These are phyloP conservation scores for Micromussa lordhowensis DNA, from an alignment of 92 coral and sea anemone species.

Conservation along the genomic window DNA sequence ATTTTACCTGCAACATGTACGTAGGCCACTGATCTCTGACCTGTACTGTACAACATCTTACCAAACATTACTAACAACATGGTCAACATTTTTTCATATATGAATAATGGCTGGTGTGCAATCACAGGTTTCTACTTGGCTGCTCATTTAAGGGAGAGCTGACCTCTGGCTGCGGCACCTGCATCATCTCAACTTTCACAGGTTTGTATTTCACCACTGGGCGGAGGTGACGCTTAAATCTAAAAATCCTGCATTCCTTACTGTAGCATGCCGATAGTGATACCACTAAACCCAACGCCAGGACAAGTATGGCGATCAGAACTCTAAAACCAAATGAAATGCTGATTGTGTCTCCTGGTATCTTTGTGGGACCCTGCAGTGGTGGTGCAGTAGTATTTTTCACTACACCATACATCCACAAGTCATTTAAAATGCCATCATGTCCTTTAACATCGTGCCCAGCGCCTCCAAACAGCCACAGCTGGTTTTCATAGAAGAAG, in stretches of 20 bases:
- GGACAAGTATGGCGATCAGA: constrained; percentile 76
- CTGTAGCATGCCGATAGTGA: constrained; percentile 80
- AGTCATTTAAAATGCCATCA: constrained; percentile 78
- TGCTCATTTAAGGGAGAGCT: constrained; percentile 17
- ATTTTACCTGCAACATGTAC: too few relatives aligned
- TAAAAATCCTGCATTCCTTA: constrained; percentile 77
- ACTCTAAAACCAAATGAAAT: constrained; percentile 80
- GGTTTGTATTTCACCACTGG: constrained; percentile 84
- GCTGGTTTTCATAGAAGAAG: constrained; percentile 49
- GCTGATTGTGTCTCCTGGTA: constrained; percentile 89
- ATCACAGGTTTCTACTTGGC: constrained; percentile 25
- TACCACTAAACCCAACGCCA: constrained; percentile 72
- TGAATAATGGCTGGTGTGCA: too few relatives aligned
- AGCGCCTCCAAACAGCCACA: constrained; percentile 84
- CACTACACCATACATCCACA: constrained; percentile 64
- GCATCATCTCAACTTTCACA: constrained; percentile 78
- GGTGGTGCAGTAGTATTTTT: constrained; percentile 32
- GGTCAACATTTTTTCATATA: too few relatives aligned
- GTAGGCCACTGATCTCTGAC: too few relatives aligned
- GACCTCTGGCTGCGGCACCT: constrained; percentile 55
- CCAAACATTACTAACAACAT: too few relatives aligned
- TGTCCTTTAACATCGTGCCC: constrained; percentile 64
- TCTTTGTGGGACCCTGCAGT: constrained; percentile 9
- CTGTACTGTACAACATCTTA: too few relatives aligned
- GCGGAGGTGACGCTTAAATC: constrained; percentile 62